These are phyloP conservation scores for Steinernema feltiae DNA, from an alignment of 1,140 invertebrate genomes.

Conservation along the genomic window DNA sequence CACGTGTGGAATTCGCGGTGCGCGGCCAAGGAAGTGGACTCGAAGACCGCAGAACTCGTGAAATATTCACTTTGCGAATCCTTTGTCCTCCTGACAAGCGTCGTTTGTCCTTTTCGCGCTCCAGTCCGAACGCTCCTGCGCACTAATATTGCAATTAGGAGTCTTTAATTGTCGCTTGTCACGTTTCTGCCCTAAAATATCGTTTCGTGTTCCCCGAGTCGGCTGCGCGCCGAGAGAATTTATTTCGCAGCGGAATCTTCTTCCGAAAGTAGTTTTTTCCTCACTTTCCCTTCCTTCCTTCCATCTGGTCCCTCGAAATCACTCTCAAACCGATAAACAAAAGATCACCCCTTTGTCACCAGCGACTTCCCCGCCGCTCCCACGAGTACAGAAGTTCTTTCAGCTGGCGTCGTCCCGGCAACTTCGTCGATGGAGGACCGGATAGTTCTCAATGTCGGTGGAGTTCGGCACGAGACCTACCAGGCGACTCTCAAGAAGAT, in stretches of 20 bases:
- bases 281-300: background rate
- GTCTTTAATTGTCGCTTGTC: background rate
- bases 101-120: too few species aligned
- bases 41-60: too few species aligned
- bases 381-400: background rate
- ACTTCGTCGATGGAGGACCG: constrained; percentile 55
- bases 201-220: background rate
- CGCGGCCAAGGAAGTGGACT: too few species aligned
- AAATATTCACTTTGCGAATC: too few species aligned
- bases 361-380: too few species aligned
- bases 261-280: background rate
- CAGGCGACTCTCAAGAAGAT: constrained; percentile 84
- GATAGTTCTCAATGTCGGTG: constrained; percentile 93
- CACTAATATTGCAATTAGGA: background rate
- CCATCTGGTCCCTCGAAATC: background rate
- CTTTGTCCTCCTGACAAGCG: too few species aligned
- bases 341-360: background rate
- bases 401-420: background rate
- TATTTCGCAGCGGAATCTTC: background rate
- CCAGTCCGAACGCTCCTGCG: too few species aligned
- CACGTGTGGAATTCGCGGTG: too few species aligned
- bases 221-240: background rate
- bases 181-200: background rate
- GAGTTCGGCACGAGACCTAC: constrained; percentile 92
- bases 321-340: background rate